Percentiles rank a stretch among this genome's conserved stretches.
These are phyloP conservation scores for Nephila pilipes DNA, from an alignment of 1,140 invertebrate genomes.

Conservation along the genomic window DNA sequence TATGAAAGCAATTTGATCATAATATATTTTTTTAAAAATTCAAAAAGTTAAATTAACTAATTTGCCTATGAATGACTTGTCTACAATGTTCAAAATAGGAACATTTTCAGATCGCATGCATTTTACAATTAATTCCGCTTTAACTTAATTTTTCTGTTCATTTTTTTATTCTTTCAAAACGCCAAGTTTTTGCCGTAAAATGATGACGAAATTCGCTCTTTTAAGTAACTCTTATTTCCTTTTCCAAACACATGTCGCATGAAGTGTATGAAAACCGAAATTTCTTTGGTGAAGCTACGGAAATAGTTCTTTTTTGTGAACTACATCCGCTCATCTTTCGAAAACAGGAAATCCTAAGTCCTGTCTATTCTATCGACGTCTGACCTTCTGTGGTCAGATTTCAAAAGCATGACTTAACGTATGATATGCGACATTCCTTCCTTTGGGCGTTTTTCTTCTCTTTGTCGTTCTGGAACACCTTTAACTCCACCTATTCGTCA, in stretches of 20 bases:
- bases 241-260: background rate
- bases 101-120: too few relatives aligned
- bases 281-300: background rate
- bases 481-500: background rate
- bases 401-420: constrained; percentile 26
- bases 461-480: background rate
- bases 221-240: background rate
- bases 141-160: background rate
- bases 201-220: background rate
- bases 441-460: background rate
- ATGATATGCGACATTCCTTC: background rate
- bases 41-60: background rate
- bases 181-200: background rate
- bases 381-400: constrained; percentile 33
- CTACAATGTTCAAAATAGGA: background rate
- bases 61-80: background rate
- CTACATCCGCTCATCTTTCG: constrained; percentile 33
- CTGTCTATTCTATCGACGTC: constrained; percentile 28
- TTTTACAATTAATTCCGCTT: background rate
- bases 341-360: constrained; percentile 30
- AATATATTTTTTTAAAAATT: background rate
- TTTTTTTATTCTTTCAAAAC: background rate
- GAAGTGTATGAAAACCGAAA: background rate
- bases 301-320: background rate
- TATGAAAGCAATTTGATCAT: background rate